These are phyloP conservation scores for Oryzias melastigma DNA, from an alignment of 2,113 vertebrate genomes.

Conservation along the genomic window DNA sequence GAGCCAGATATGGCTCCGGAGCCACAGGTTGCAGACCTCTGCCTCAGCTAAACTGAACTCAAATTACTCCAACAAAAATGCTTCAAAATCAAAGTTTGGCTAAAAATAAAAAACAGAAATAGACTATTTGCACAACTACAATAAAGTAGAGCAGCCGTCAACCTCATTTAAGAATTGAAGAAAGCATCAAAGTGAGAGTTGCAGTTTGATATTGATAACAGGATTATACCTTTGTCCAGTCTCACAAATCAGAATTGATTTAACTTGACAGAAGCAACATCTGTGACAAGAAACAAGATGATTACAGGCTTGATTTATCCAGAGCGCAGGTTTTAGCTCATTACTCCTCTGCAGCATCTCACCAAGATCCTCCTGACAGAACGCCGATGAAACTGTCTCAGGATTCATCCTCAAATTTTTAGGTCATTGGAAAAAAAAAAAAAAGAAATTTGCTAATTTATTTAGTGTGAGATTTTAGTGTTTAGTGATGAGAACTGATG, in stretches of 20 bases:
- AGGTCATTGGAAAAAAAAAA: too few species aligned
- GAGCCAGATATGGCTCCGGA: too few species aligned
- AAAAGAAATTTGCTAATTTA: neutral
- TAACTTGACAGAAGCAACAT: neutral
- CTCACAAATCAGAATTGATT: neutral
- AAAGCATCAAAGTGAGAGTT: too few species aligned
- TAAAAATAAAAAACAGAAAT: too few species aligned
- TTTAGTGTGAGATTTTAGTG: constrained; percentile 13
- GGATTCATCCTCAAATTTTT: neutral
- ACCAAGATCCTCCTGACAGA: neutral
- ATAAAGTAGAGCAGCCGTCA: too few species aligned
- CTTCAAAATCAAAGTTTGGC: too few species aligned
- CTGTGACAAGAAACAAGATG: neutral
- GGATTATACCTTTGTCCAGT: neutral
- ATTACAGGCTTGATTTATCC: neutral
- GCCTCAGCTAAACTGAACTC: constrained; percentile 5
- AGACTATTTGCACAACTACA: too few species aligned
- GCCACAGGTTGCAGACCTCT: neutral
- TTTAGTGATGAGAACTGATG: constrained; percentile 1
- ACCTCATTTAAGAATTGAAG: too few species aligned
- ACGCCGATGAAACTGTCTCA: neutral
- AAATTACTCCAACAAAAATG: too few species aligned
- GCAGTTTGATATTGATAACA: neutral
- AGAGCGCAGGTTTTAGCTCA: neutral
- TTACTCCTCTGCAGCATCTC: neutral